These are phyloP conservation scores for Rhodophaea formosa DNA, from an alignment of 2,888 invertebrate genomes.

Conservation along the genomic window DNA sequence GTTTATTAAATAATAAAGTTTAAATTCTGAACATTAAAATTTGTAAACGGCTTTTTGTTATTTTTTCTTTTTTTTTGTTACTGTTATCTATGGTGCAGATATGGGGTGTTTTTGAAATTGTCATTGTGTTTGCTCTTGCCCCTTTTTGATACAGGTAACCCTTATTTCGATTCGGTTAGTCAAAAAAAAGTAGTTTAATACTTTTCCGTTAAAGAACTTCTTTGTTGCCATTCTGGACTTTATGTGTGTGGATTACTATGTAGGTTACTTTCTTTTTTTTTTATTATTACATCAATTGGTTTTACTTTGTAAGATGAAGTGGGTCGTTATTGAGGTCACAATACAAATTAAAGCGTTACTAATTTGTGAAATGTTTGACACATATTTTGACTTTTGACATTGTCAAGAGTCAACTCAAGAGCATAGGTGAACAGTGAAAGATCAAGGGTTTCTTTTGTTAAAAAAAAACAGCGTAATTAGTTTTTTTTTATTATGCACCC, in stretches of 20 bases:
- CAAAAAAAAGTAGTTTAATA: conserved; percentile 33
- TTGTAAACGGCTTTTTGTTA: conserved; percentile 65
- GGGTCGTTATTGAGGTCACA: conserved; percentile 52
- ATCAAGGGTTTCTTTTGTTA: not conserved
- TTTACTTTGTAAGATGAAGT: conserved; percentile 47
- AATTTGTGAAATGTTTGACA: conserved; percentile 29
- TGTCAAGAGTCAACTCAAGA: no score
- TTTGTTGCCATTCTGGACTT: conserved; percentile 24
- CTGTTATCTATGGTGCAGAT: conserved; percentile 51
- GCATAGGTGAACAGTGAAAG: not conserved
- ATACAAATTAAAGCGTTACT: conserved; percentile 48
- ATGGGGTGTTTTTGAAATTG: conserved; percentile 59
- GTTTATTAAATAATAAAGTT: conserved; percentile 74
- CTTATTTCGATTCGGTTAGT: conserved; percentile 57
- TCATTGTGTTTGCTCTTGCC: conserved; percentile 65
- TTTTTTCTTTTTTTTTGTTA: conserved; percentile 40
- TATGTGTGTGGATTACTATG: conserved; percentile 27
- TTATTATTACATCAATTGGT: conserved; percentile 24
- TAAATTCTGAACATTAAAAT: conserved; percentile 68
- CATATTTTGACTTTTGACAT: conserved; percentile 18
- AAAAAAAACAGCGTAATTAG: not conserved
- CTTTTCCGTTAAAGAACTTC: conserved; percentile 26
- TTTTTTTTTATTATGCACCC: no score
- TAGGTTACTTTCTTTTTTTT: not conserved
- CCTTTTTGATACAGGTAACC: conserved; percentile 45